Evolutionary conservation across 2,113 vertebrate species (phyloP).

Genomic region (Danio rerio): DNA sequence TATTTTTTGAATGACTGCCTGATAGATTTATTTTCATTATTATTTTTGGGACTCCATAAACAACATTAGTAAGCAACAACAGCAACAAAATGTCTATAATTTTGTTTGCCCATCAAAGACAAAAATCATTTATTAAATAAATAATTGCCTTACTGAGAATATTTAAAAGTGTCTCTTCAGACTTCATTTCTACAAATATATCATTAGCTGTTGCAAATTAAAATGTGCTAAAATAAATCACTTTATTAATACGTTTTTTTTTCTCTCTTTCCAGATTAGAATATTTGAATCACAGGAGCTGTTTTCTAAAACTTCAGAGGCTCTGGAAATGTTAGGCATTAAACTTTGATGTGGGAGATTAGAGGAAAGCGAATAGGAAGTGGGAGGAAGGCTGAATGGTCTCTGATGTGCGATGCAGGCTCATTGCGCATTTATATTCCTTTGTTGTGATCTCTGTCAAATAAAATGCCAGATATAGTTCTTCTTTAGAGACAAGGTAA

Average conservation of each 20-base stretch:
- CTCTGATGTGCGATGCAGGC: conserved; percentile 69
- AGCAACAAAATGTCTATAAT: background rate
- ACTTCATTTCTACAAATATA: conserved; percentile 52
- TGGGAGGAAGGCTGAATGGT: conserved; percentile 38
- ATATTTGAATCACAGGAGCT: conserved; percentile 51
- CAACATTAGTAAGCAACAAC: background rate
- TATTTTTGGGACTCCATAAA: background rate
- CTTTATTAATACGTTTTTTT: background rate
- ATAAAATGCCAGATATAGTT: conserved; percentile 39
- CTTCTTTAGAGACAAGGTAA: conserved; percentile 26
- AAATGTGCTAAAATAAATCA: conserved; percentile 19
- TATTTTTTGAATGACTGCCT: background rate
- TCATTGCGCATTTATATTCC: conserved; percentile 66
- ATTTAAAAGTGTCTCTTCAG: conserved; percentile 27
- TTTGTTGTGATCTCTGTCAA: conserved; percentile 68
- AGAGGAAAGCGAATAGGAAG: conserved; percentile 65
- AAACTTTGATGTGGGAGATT: conserved; percentile 72
- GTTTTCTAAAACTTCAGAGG: conserved; percentile 66
- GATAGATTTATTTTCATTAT: background rate
- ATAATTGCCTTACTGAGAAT: background rate
- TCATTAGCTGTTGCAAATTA: conserved; percentile 8
- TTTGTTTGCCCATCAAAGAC: background rate
- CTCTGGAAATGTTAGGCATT: conserved; percentile 60
- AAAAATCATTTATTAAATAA: background rate
- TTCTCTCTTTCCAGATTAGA: background rate